Conservation (phyloP, 92 coral and sea anemone genomes). For the Porites evermanni region DNA sequence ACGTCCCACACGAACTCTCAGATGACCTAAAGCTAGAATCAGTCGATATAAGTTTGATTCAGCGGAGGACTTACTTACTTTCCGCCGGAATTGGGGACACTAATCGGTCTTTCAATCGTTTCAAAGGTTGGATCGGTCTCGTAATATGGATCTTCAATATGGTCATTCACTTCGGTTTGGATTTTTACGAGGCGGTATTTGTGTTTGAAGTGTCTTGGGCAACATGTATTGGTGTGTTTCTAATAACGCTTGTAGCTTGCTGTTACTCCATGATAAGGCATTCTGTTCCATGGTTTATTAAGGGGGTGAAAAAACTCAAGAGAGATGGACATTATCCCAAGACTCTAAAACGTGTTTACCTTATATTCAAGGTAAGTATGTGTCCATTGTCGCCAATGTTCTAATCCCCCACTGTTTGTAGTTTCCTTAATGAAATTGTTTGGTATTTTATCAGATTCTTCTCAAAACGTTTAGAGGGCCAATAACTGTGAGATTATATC, state of each 20-base stretch:
- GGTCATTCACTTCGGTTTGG: conserved; percentile 84
- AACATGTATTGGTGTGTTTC: conserved; percentile 84
- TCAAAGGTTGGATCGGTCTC: conserved; percentile 85
- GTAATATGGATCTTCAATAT: conserved; percentile 79
- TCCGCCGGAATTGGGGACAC: conserved; percentile 94
- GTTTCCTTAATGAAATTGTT: conserved; percentile 3
- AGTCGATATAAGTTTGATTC: conserved; percentile 75
- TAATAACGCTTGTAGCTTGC: conserved; percentile 77
- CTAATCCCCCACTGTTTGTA: conserved; percentile 35
- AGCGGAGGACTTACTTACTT: conserved; percentile 71
- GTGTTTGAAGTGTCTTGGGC: conserved; percentile 94
- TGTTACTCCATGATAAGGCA: conserved; percentile 81
- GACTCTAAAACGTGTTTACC: conserved; percentile 78
- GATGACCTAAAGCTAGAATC: conserved; percentile 43
- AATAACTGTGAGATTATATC: not conserved
- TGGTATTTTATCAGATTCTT: not conserved
- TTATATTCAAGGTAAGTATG: conserved; percentile 77
- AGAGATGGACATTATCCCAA: conserved; percentile 90
- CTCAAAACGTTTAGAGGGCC: not conserved
- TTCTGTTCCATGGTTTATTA: conserved; percentile 94
- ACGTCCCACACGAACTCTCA: not conserved
- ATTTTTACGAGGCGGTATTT: conserved; percentile 89
- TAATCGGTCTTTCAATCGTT: conserved; percentile 66
- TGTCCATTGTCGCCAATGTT: not conserved
- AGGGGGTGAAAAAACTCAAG: conserved; percentile 82